Base-by-base conservation (phyloP, 2,888 invertebrate species). In the Hydrotaea diabolus region DNA sequence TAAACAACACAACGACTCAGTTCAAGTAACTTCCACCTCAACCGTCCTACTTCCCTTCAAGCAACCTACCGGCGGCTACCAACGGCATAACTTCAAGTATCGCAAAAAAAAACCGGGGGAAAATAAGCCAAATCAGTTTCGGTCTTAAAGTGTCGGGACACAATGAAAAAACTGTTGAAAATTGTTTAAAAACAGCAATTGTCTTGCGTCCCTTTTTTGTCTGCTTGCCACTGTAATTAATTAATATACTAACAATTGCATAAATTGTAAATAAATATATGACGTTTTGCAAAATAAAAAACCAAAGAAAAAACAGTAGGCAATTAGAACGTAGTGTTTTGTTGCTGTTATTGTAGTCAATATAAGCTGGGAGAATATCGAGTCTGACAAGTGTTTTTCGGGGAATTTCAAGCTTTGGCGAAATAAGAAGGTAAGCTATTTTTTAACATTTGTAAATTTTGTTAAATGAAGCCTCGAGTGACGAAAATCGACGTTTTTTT, bases 1-100 rank as follows among this genome's bases (percentile, higher is more conserved):
- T 1, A 36, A 36, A 3, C 36, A 36, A 36, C 74, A 77, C 62
- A 66, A 84, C 49, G 55, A 19, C 71, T 81, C 77, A 80, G 80
- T 75, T 78, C 71, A 84, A 83, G 83, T 77, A 83, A 75, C 57
- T 66, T 73, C 49, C 7, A n/a, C 49, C n/a, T 15, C 49, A 4
- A 39, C n/a, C 49, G n/a, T n/a, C 49, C 5, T 13, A 7, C 43
- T 43, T 1, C 49, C 49, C 49, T 2, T 7, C n/a, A 13, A 39
- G 7, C n/a, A 15, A n/a, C 43, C n/a, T n/a, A 15, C 49, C 49
- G 49, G 49, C 49, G 49, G 43, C 13, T 13, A 43, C 43, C 3
- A 13, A 9, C 11, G 9, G 43, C 15, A 43, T 1, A 43, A 43
- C 31, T 31, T 31, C 7, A 43, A 43, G 2, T 43, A 49, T 49